Evolutionary conservation across 2,797 vertebrate species (phyloP).

Genomic region (Vireo griseus): DNA sequence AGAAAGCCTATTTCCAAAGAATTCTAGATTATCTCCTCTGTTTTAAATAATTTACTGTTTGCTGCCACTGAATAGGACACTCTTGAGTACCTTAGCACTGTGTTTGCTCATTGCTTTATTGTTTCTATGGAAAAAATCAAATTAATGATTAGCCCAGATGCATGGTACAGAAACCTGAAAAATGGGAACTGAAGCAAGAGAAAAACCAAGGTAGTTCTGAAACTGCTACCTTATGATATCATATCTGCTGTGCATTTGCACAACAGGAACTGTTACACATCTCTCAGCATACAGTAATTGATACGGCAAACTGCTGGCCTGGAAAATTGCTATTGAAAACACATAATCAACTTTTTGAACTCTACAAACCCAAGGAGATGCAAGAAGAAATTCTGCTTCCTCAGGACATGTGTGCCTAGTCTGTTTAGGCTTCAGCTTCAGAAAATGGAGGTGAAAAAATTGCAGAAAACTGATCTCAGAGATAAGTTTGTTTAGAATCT

Average conservation of each 20-base stretch:
- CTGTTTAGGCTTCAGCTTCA: neutral
- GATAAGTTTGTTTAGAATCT: neutral
- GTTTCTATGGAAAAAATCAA: neutral
- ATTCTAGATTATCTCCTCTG: neutral
- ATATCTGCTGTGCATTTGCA: neutral
- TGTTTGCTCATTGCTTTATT: neutral
- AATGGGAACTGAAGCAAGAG: neutral
- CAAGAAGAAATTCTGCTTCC: neutral
- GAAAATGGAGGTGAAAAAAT: slow-evolving; percentile 9
- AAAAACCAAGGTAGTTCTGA: neutral
- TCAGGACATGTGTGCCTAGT: neutral
- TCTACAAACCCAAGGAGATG: neutral
- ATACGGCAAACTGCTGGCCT: neutral
- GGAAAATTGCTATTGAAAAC: slow-evolving; percentile 56
- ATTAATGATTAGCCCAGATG: neutral
- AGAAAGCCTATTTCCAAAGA: neutral
- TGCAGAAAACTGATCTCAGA: neutral
- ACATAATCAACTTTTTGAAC: slow-evolving; percentile 25
- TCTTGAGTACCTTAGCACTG: neutral
- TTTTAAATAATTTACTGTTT: neutral
- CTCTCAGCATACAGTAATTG: neutral
- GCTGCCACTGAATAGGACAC: neutral
- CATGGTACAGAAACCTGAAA: neutral
- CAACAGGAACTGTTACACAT: neutral
- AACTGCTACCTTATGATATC: neutral